Percentiles rank a stretch among this genome's conserved stretches.
These are phyloP conservation scores for Caretta caretta DNA, from an alignment of 2,113 vertebrate species.

Conservation along the genomic window DNA sequence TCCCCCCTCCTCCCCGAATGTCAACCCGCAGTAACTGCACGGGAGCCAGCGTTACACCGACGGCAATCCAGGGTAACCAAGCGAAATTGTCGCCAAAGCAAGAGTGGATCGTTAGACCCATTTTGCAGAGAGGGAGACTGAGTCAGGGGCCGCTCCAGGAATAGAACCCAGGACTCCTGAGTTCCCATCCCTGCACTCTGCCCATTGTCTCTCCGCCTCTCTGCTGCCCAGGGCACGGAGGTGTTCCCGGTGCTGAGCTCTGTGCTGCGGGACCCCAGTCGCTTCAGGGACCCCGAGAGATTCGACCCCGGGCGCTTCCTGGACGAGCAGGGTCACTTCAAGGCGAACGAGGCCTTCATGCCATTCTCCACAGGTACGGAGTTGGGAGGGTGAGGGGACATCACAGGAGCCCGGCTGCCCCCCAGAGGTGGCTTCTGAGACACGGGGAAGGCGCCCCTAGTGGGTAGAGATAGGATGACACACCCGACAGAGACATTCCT, in stretches of 20 bases:
- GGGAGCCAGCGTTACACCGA: background rate
- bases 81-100: too few species aligned
- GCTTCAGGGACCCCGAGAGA: conserved; percentile 57
- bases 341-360: conserved; percentile 66
- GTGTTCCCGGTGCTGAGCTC: conserved; percentile 59
- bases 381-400: background rate
- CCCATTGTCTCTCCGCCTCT: background rate
- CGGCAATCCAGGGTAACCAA: background rate
- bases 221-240: conserved; percentile 46
- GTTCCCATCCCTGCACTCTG: background rate
- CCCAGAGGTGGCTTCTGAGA: background rate
- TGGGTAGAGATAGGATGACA: background rate
- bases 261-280: conserved; percentile 47
- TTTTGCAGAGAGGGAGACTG: background rate
- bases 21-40: background rate
- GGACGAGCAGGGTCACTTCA: conserved; percentile 59
- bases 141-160: background rate
- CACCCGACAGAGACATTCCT: background rate
- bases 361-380: conserved; percentile 63
- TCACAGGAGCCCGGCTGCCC: background rate
- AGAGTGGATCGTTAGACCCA: background rate
- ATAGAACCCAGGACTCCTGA: background rate
- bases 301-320: conserved; percentile 74
- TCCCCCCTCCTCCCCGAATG: too few species aligned
- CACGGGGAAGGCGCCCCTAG: background rate